Percentiles rank a stretch among this genome's conserved stretches.
Evolutionary conservation across 37 sponge, comb jelly and placozoan genomes (phyloP).

Genomic region (Haliclona indistincta): DNA sequence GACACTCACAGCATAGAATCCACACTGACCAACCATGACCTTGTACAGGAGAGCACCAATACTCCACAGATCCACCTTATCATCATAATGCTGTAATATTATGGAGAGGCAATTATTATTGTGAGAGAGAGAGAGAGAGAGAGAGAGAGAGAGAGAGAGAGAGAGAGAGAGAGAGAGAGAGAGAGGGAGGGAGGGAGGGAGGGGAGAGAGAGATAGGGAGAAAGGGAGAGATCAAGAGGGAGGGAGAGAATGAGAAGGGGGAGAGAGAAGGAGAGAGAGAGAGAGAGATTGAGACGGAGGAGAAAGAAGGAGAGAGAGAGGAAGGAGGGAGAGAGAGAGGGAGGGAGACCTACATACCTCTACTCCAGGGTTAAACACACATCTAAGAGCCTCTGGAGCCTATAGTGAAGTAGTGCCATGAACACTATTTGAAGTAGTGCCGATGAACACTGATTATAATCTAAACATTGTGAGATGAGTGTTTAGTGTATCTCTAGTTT

Average conservation of each 20-base stretch:
- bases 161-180: neutral
- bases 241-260: too few relatives aligned
- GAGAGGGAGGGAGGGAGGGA: neutral
- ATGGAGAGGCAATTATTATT: neutral
- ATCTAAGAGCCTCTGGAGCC: constrained; percentile 92
- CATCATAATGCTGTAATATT: constrained; percentile 71
- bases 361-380: constrained; percentile 82
- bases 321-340: neutral
- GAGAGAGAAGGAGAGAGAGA: neutral
- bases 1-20: constrained; percentile 91
- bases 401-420: constrained; percentile 20
- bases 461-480: too few relatives aligned
- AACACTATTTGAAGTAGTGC: too few relatives aligned
- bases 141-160: neutral
- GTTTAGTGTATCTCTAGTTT: too few relatives aligned
- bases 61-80: constrained; percentile 93
- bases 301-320: neutral
- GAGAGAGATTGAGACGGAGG: too few relatives aligned
- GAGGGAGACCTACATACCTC: constrained; percentile 52
- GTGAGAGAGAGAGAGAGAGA: neutral
- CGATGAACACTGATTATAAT: too few relatives aligned
- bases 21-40: constrained; percentile 85
- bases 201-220: neutral
- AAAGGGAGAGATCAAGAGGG: constrained; percentile 2
- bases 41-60: constrained; percentile 92